phyloP scores from a whole-genome alignment of 2,888 invertebrate species.

The Lasius platythorax region DNA sequence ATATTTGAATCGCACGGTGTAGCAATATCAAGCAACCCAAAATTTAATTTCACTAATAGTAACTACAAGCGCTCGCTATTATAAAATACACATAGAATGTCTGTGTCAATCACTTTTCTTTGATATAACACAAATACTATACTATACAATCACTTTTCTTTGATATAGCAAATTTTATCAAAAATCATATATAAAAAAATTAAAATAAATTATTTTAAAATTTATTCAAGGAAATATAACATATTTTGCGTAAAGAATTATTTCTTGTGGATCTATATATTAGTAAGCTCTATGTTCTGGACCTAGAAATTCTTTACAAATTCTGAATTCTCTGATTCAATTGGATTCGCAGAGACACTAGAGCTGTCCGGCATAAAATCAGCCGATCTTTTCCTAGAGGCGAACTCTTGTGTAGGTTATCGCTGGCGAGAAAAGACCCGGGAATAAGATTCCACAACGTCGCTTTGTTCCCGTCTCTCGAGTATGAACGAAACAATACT shows the following conservation, averaged over 20 bases:
- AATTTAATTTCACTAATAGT: constrained; percentile 46
- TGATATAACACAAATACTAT: background rate
- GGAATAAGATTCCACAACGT: constrained; percentile 71
- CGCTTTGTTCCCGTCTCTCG: constrained; percentile 74
- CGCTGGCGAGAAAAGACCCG: constrained; percentile 67
- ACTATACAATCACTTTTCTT: background rate
- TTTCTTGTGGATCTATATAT: background rate
- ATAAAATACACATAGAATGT: background rate
- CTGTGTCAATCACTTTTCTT: background rate
- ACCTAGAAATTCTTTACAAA: constrained; percentile 3
- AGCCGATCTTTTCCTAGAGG: constrained; percentile 65
- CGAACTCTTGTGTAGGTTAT: constrained; percentile 61
- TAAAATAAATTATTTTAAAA: constrained; percentile 7
- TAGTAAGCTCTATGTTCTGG: background rate
- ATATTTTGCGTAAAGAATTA: background rate
- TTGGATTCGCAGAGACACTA: background rate
- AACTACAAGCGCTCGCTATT: constrained; percentile 10
- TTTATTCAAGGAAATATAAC: background rate
- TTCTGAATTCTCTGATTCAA: constrained; percentile 2
- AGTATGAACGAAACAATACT: constrained; percentile 75
- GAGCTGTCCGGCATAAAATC: constrained; percentile 14
- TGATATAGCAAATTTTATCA: too few species aligned
- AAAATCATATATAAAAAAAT: background rate
- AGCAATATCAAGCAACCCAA: constrained; percentile 16
- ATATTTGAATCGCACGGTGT: constrained; percentile 36